Base-by-base conservation (phyloP, 2,888 invertebrate species). In the Oscheius sp. region DNA sequence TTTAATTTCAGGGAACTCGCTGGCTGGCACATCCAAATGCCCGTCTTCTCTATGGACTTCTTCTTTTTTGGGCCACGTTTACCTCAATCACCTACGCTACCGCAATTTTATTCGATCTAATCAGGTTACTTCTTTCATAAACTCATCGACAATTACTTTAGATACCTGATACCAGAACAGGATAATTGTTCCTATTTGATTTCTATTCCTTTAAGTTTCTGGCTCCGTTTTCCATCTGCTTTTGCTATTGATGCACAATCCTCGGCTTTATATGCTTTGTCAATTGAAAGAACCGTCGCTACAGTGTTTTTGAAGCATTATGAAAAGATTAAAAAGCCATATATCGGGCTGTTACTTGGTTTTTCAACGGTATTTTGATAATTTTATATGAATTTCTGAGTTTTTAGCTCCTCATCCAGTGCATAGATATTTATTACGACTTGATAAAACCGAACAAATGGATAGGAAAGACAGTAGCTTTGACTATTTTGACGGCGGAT, bases 21-120 rank as follows among this genome's bases (percentile, higher is more conserved):
- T 59, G 59, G 59, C 12, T 59, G 14, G 59, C 41, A 6, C 59
- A 59, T 30, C 59, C 59, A 8, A 59, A 59, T 41, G 59, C 59
- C 22, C 9, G 59, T 14, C 8, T 59, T 5, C 26, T 59, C 44
- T 59, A 59, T 20, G 30, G 8, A 3, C 41, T 59, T 38, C 59
- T 44, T 26, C 44, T 59, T 8, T 44, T 41, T 24, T 59, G 59
- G 59, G 59, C 59, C 2, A 59, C 59, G n/a, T 24, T 59, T 28
- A 44, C 45, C n/a, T 26, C 59, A 14, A n/a, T 59, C 44, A 44
- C 59, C 8, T 59, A 59, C 20, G 6, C 44, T 5, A n/a, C 14
- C 28, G 44, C 59, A 6, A 44, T 59, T 2, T 44, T 44, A 17
- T 59, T 44, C 17, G 59, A 59, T 24, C n/a, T 59, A n/a, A 5